Percentiles rank a stretch among this genome's conserved stretches.
Evolutionary conservation across 2,888 invertebrate genomes (phyloP).

Genomic region (Tenthredo notha): DNA sequence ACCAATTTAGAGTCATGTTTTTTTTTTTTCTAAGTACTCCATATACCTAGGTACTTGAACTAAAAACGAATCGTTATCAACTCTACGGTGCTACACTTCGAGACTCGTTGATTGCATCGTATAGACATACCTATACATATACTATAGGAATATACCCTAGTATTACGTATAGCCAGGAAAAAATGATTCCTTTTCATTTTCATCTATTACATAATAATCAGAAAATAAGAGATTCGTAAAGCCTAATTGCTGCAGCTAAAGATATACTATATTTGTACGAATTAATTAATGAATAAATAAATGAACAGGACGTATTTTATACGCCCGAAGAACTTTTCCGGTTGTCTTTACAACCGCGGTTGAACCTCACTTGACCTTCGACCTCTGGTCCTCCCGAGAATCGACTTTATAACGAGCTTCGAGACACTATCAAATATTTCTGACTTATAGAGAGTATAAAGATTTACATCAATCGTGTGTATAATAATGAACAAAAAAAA

Average conservation of each 20-base stretch:
- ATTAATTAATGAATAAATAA: not conserved
- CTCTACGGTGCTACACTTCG: not conserved
- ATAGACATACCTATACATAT: not conserved
- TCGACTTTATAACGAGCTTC: not conserved
- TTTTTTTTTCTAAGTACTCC: not conserved
- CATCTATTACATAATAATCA: not conserved
- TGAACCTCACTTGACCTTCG: conserved; percentile 35
- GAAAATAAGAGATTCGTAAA: not conserved
- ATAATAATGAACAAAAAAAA: not conserved
- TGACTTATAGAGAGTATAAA: not conserved
- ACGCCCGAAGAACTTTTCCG: not conserved
- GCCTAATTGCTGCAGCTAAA: not conserved
- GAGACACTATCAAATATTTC: not conserved
- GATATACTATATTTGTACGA: not conserved
- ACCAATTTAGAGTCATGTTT: not conserved
- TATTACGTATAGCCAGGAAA: not conserved
- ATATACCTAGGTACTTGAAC: not conserved
- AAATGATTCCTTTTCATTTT: not conserved
- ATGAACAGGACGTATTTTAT: not conserved
- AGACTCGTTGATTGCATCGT: not conserved
- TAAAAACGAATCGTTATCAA: not conserved
- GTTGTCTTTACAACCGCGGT: not conserved
- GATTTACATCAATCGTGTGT: not conserved
- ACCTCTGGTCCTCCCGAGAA: not conserved
- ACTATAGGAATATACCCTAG: not conserved